Evolutionary conservation across 1,140 invertebrate species (phyloP), one percentile per base, ranked within the genome.

Genomic region (Nylanderia fulva): DNA sequence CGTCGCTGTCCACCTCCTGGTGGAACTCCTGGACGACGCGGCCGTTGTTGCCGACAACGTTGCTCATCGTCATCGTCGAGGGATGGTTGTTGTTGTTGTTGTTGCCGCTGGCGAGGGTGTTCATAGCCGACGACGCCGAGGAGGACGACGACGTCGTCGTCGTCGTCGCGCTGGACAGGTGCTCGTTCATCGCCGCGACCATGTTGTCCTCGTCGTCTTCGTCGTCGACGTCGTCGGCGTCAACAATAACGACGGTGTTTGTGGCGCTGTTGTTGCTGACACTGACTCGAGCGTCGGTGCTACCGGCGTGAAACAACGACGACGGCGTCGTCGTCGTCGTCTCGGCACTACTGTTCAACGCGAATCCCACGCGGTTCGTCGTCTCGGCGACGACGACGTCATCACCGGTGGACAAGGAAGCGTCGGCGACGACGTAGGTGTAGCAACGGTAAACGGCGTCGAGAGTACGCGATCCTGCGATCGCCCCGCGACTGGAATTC

Each of bases 131-230:
- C 36, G 18, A 64, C 90, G 91, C 76, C 11, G 64, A 21, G 36
- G 52, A 21, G 1, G 77, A n/a, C 0, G 75, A 68, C 1, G 77
- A 58, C 6, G 77, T 58, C 13, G 77, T 94, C 64, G 93, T 94
- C 91, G 91, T 85, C 82, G 93, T 92, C 87, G 92, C 91, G 77
- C 90, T 93, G 85, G 93, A 93, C 91, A 93, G 91, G 89, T 94
- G 93, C 84, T 94, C 94, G 91, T 94, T 95, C 93, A 94, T 94
- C 90, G 94, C 94, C 90, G 94, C 94, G 91, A 95, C 94, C 94
- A 95, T 95, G 92, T 94, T 95, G 92, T 68, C 71, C 27, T 54
- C 61, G 45, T 76, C 72, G 36, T 76, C 63, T 29, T 33, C 71
- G 39, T 45, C 39, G n/a, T 27, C 66, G 42, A 27, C 66, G 42